Evolutionary conservation across 2,797 vertebrate genomes (phyloP).

Genomic region (Pangasius mekongensis): DNA sequence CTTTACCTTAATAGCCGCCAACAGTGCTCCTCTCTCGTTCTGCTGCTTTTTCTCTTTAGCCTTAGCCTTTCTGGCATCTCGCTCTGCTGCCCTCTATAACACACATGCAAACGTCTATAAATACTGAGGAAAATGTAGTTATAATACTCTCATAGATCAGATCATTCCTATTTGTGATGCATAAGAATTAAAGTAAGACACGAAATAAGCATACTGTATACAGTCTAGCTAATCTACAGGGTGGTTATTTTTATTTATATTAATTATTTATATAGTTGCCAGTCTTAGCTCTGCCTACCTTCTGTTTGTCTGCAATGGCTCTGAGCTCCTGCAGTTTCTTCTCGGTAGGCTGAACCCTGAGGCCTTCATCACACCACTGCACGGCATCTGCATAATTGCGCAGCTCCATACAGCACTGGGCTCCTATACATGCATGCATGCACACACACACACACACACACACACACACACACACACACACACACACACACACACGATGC

Average conservation of each 20-base stretch:
- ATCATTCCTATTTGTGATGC: neutral
- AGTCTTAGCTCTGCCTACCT: slow-evolving; percentile 70
- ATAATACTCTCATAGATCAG: neutral
- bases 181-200: neutral
- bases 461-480: slow-evolving; percentile 1
- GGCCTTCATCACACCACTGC: slow-evolving; percentile 90
- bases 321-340: slow-evolving; percentile 87
- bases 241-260: neutral
- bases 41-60: slow-evolving; percentile 80
- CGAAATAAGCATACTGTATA: neutral
- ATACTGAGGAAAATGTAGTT: neutral
- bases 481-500: neutral
- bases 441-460: neutral
- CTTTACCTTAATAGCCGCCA: slow-evolving; percentile 78
- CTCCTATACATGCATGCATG: slow-evolving; percentile 73
- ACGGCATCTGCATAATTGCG: slow-evolving; percentile 82
- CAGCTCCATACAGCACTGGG: slow-evolving; percentile 87
- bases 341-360: slow-evolving; percentile 79
- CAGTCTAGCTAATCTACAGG: neutral
- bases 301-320: slow-evolving; percentile 85
- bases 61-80: slow-evolving; percentile 86
- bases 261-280: neutral
- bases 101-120: neutral
- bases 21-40: slow-evolving; percentile 74
- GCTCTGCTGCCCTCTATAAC: slow-evolving; percentile 81